phyloP scores from a whole-genome alignment of 1,140 invertebrate species.

The Campoletis sonorensis region DNA sequence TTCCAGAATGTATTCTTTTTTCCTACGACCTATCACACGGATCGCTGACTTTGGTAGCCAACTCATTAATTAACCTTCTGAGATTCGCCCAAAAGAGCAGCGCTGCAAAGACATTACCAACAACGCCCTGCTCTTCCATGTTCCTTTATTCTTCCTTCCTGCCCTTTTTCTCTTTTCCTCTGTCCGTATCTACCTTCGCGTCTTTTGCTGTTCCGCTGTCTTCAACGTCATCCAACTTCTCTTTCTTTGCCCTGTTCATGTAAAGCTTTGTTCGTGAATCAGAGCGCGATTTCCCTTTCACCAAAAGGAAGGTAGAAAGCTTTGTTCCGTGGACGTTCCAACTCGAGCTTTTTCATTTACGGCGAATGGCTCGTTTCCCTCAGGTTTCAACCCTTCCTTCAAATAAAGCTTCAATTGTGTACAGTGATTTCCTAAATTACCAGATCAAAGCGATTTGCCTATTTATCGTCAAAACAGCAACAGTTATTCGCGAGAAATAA shows the following conservation, averaged over 20 bases:
- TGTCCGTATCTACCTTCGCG: conserved; percentile 44
- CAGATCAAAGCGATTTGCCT: no score
- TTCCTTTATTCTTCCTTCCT: not conserved
- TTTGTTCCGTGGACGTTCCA: not conserved
- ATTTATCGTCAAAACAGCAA: no score
- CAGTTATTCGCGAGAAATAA: no score
- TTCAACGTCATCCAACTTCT: not conserved
- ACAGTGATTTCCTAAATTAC: no score
- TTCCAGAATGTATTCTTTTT: not conserved
- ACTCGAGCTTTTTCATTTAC: no score
- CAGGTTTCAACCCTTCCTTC: no score
- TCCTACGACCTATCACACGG: not conserved
- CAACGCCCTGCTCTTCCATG: not conserved
- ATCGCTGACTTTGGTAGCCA: not conserved
- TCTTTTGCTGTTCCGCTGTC: not conserved
- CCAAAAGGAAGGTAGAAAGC: not conserved
- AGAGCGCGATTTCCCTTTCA: not conserved
- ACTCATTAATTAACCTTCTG: conserved; percentile 27
- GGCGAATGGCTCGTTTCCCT: no score
- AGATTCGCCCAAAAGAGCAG: conserved; percentile 16
- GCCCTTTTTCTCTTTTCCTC: conserved; percentile 48
- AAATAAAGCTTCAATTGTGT: no score
- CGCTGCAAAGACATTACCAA: not conserved
- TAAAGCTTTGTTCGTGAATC: conserved; percentile 10
- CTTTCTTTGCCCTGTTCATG: not conserved